Conservation (phyloP, 2,888 invertebrate genomes). For the Anthophora plumipes region DNA sequence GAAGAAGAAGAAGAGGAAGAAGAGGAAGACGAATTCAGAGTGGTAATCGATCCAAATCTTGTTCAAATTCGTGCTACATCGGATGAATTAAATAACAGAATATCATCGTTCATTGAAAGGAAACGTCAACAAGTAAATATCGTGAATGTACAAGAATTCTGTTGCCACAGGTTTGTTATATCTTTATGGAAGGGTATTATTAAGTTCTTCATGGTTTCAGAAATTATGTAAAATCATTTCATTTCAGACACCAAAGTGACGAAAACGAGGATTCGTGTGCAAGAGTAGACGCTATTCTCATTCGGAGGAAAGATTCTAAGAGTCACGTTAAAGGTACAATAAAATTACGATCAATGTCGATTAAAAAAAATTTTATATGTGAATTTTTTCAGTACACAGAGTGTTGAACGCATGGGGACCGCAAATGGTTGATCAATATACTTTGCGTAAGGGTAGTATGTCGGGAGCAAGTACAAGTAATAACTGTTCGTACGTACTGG, state of each 20-base stretch:
- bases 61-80: constrained; percentile 90
- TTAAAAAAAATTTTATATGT: neutral
- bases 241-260: constrained; percentile 72
- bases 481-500: constrained; percentile 86
- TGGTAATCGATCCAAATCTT: constrained; percentile 84
- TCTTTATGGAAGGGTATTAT: neutral
- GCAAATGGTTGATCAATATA: constrained; percentile 84
- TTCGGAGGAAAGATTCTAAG: constrained; percentile 90
- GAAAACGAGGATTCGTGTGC: constrained; percentile 89
- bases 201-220: neutral
- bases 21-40: constrained; percentile 38
- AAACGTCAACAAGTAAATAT: constrained; percentile 91
- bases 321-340: constrained; percentile 91
- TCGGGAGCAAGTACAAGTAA: constrained; percentile 61
- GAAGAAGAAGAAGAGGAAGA: constrained; percentile 15
- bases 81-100: constrained; percentile 89
- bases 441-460: constrained; percentile 48
- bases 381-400: constrained; percentile 87
- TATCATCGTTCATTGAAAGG: constrained; percentile 90
- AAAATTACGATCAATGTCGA: neutral
- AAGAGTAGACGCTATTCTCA: constrained; percentile 90
- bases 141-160: constrained; percentile 91
- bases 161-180: constrained; percentile 81
- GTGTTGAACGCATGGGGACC: constrained; percentile 90
- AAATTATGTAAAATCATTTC: neutral